A percentile compares a stretch with the other conserved stretches of the same genome.
Evolutionary conservation across 2,797 vertebrate genomes (phyloP).

Genomic region (Bradypodion ventrale): DNA sequence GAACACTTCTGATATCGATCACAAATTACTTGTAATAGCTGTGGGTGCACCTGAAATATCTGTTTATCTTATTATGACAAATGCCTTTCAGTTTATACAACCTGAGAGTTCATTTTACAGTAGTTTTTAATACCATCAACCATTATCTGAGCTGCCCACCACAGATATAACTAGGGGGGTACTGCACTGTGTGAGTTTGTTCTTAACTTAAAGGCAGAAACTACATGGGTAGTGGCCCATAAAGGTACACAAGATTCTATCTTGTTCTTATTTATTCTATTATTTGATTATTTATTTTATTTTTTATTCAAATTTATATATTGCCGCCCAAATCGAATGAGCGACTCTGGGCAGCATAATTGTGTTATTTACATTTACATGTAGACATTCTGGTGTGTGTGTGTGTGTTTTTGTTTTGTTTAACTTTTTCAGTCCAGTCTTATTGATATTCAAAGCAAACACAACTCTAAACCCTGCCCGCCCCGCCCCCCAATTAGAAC

Average conservation of each 20-base stretch:
- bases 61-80: not conserved
- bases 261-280: too few relatives aligned
- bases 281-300: too few relatives aligned
- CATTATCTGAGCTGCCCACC: not conserved
- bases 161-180: not conserved
- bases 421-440: not conserved
- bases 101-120: not conserved
- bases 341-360: too few relatives aligned
- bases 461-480: not conserved
- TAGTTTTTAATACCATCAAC: not conserved
- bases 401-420: too few relatives aligned
- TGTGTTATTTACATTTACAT: too few relatives aligned
- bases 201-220: not conserved
- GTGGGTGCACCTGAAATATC: not conserved
- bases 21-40: not conserved
- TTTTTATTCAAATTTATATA: too few relatives aligned
- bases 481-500: too few relatives aligned
- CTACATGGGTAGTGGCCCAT: not conserved
- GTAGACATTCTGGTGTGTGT: too few relatives aligned
- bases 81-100: not conserved
- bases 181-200: not conserved
- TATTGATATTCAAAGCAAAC: not conserved
- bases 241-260: not conserved
- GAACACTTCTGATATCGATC: not conserved
- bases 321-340: too few relatives aligned